phyloP scores from a whole-genome alignment of 2,888 invertebrate genomes.

The Autographa gamma region DNA sequence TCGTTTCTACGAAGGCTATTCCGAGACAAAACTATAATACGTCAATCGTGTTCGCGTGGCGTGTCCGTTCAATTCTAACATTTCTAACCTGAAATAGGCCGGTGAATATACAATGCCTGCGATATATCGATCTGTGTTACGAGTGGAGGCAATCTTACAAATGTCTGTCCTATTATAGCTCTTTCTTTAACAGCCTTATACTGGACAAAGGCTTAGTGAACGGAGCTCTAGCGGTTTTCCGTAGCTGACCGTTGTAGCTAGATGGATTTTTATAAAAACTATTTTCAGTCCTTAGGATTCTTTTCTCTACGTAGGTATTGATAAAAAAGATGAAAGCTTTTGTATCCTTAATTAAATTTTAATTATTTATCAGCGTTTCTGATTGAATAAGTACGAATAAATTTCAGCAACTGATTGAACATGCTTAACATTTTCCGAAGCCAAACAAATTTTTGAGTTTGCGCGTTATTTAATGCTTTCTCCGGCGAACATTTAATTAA shows the following conservation, averaged over 20 bases:
- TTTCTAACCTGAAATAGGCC: conserved; percentile 76
- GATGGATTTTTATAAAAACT: conserved; percentile 58
- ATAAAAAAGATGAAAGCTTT: conserved; percentile 26
- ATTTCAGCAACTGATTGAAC: conserved; percentile 10
- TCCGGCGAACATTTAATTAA: conserved; percentile 62
- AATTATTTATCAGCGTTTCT: conserved; percentile 20
- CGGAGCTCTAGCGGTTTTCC: conserved; percentile 62
- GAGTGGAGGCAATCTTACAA: conserved; percentile 75
- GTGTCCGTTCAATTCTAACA: conserved; percentile 72
- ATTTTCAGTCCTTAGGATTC: conserved; percentile 35
- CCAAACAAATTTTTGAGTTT: conserved; percentile 55
- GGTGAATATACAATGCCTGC: conserved; percentile 81
- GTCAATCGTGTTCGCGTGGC: conserved; percentile 79
- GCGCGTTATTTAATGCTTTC: conserved; percentile 57
- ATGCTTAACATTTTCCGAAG: conserved; percentile 26
- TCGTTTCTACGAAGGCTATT: conserved; percentile 83
- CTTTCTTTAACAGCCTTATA: conserved; percentile 70
- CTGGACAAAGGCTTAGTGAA: conserved; percentile 66
- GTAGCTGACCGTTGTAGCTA: conserved; percentile 47
- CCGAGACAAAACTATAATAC: conserved; percentile 82
- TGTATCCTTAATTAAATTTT: conserved; percentile 28
- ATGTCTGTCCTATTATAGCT: conserved; percentile 71
- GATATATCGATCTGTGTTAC: conserved; percentile 72
- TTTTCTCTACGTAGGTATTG: conserved; percentile 23
- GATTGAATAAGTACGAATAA: conserved; percentile 19